Conservation (phyloP, 2,888 invertebrate genomes). For the Geotrupes spiniger region DNA sequence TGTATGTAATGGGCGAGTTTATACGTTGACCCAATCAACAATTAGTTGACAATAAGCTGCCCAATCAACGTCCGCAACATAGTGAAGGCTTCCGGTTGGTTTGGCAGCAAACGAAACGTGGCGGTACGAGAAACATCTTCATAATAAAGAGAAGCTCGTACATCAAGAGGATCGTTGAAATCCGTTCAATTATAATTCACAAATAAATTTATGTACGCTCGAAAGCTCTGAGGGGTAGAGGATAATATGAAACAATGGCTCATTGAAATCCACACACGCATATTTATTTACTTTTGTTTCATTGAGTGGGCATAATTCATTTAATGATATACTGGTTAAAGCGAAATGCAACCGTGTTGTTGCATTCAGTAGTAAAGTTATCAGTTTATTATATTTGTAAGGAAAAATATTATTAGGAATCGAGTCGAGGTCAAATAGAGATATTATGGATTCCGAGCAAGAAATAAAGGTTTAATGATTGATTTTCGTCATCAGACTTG, state of each 20-base stretch:
- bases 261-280: constrained; percentile 19
- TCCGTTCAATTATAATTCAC: not conserved
- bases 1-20: too few species aligned
- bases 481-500: too few species aligned
- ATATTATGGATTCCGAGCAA: too few species aligned
- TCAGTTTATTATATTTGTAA: too few species aligned
- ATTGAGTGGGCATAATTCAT: too few species aligned
- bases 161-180: not conserved
- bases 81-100: not conserved
- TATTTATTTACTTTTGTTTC: constrained; percentile 19
- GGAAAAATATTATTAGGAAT: too few species aligned
- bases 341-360: too few species aligned
- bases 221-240: not conserved
- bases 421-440: too few species aligned
- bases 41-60: not conserved
- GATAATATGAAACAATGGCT: constrained; percentile 11
- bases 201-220: not conserved
- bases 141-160: not conserved
- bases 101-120: constrained; percentile 1
- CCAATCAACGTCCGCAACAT: not conserved
- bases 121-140: constrained; percentile 1
- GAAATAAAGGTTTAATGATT: too few species aligned
- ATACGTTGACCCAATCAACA: not conserved
- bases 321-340: too few species aligned
- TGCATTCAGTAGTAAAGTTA: too few species aligned